phyloP scores from a whole-genome alignment of 2,797 vertebrate genomes.

The Lagocephalus sceleratus region DNA sequence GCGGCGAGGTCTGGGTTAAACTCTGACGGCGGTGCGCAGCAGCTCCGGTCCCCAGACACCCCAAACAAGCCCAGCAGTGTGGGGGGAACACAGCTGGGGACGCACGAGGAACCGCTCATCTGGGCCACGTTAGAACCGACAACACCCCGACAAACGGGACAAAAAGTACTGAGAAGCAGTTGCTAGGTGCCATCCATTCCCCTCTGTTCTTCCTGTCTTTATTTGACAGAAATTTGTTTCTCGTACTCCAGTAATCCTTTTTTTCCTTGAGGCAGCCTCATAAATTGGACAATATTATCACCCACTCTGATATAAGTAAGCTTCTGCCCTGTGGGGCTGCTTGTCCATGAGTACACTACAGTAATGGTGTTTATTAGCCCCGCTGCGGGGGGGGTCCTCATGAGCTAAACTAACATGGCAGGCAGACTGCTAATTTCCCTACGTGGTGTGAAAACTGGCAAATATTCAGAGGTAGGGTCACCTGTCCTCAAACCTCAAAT shows the following conservation, averaged over 20 bases:
- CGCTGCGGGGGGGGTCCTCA: constrained; percentile 4
- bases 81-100: neutral
- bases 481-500: too few species aligned
- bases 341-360: constrained; percentile 15
- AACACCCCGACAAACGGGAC: neutral
- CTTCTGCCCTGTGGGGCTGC: constrained; percentile 9
- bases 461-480: constrained; percentile 11
- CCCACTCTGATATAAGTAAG: constrained; percentile 11
- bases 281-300: constrained; percentile 3
- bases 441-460: constrained; percentile 9
- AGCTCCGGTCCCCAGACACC: neutral
- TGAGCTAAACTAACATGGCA: constrained; percentile 14
- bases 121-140: too few species aligned
- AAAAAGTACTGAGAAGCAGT: constrained; percentile 26
- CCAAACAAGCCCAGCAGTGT: neutral
- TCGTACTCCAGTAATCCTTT: neutral
- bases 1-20: neutral
- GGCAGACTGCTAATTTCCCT: constrained; percentile 2
- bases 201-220: neutral
- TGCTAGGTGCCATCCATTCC: neutral
- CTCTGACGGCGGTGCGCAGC: neutral
- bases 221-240: neutral
- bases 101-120: neutral
- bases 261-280: constrained; percentile 3
- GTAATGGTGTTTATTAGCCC: constrained; percentile 12